Conservation (phyloP, 2,888 invertebrate genomes). For the Automeris io region DNA sequence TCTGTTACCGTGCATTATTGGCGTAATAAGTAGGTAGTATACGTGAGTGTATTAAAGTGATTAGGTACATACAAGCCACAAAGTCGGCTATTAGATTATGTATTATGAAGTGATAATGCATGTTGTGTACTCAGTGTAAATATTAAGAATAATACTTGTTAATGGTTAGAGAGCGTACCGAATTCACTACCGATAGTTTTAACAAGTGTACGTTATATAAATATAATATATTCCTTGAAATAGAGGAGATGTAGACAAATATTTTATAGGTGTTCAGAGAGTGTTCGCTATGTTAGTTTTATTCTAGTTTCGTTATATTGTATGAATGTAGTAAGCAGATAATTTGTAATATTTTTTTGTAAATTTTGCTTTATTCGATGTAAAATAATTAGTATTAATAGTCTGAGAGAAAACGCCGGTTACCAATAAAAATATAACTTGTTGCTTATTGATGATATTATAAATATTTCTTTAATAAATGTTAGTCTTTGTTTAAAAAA, state of each 20-base stretch:
- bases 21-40: conserved; percentile 6
- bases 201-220: conserved; percentile 33
- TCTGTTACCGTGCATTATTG: conserved; percentile 5
- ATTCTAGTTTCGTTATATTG: conserved; percentile 40
- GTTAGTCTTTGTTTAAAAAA: conserved; percentile 64
- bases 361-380: conserved; percentile 69
- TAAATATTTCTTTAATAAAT: conserved; percentile 66
- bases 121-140: conserved; percentile 65
- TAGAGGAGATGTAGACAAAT: conserved; percentile 43
- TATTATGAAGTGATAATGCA: conserved; percentile 58
- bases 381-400: conserved; percentile 72
- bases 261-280: conserved; percentile 58
- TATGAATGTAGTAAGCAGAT: conserved; percentile 61
- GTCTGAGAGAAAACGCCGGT: conserved; percentile 77
- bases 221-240: conserved; percentile 51
- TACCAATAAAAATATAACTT: conserved; percentile 76
- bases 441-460: conserved; percentile 75
- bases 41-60: conserved; percentile 8
- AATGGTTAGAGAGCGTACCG: conserved; percentile 49
- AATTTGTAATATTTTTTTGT: conserved; percentile 55
- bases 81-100: conserved; percentile 50
- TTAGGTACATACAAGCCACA: conserved; percentile 29
- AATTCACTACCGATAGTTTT: conserved; percentile 67
- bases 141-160: conserved; percentile 41
- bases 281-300: conserved; percentile 65